Percentiles rank a stretch among this genome's conserved stretches.
Conservation (phyloP, 2,888 invertebrate species). For the Ashinkailepas kermadecensis region DNA sequence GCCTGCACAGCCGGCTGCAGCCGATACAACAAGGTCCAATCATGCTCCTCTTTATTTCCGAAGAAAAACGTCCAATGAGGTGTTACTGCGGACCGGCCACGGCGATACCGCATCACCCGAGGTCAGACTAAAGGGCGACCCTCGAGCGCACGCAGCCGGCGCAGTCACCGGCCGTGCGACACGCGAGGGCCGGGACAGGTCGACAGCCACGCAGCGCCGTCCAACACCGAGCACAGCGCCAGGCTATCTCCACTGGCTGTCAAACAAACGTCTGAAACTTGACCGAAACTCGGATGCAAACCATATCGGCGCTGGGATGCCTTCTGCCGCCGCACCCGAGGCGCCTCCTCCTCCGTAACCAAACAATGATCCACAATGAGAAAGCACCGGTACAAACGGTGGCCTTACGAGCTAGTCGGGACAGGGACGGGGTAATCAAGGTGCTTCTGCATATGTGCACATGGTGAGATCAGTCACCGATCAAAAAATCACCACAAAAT, state of each 20-base stretch:
- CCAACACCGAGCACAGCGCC: background rate
- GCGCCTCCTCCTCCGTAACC: background rate
- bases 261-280: background rate
- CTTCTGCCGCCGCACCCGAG: background rate
- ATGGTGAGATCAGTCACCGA: slow-evolving; percentile 16
- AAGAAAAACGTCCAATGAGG: background rate
- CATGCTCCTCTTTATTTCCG: slow-evolving; percentile 3
- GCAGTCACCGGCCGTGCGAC: no score
- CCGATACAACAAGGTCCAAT: background rate
- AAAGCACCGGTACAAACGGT: slow-evolving; percentile 1
- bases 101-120: background rate
- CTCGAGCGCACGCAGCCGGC: no score
- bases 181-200: background rate
- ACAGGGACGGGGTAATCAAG: background rate
- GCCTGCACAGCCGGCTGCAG: background rate
- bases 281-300: background rate
- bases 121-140: background rate
- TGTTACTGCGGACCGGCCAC: background rate
- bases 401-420: background rate
- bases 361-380: background rate
- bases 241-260: background rate
- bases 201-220: background rate
- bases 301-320: background rate
- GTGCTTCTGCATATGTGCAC: background rate
- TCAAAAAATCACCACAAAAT: background rate